Evolutionary conservation across 2,888 invertebrate genomes (phyloP), one percentile per base, ranked within the genome.

Genomic region (Boloria euphrosyne): DNA sequence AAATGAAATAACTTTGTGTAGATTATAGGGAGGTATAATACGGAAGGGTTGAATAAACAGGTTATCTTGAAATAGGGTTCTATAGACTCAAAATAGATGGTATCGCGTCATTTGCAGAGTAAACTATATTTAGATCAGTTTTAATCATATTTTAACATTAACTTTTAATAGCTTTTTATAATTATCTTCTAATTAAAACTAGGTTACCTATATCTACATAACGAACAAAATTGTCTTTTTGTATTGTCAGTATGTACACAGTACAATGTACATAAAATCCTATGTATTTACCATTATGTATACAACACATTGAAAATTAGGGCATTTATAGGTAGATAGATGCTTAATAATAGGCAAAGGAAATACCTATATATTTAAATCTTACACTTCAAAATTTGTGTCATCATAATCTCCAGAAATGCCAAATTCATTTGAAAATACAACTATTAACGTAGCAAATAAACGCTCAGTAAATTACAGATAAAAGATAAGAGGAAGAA

Each of bases 1-100:
- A 66, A 65, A 66, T 66, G 65, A 67, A 60, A 66, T 62, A 68
- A 66, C 53, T 70, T 67, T 58, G 53, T 44, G 59, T 44, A 51
- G 58, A 57, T 52, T 43, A 50, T 58, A 31, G 43, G 54, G 54
- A 27, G 55, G 57, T 57, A 51, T 57, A 53, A 62, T 44, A 46
- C 46, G 60, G 53, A 58, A 63, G 70, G 70, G 70, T 66, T 60
- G 60, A 57, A 46, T 66, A 46, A 43, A 27, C 46, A 53, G 22
- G 62, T 22, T 58, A 68, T 49, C 55, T 54, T 50, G 38, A 13
- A 50, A 50, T 18, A 59, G 62, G 54, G 58, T 50, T 53, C 58
- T 62, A 65, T 49, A 61, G 31, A 58, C 62, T 59, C 58, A 57
- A 64, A 50, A 64, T 31, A 53, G 62, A 65, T 65, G 53, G 43